Conservation (phyloP, 2,888 invertebrate species). For the Uloborus plumipes region DNA sequence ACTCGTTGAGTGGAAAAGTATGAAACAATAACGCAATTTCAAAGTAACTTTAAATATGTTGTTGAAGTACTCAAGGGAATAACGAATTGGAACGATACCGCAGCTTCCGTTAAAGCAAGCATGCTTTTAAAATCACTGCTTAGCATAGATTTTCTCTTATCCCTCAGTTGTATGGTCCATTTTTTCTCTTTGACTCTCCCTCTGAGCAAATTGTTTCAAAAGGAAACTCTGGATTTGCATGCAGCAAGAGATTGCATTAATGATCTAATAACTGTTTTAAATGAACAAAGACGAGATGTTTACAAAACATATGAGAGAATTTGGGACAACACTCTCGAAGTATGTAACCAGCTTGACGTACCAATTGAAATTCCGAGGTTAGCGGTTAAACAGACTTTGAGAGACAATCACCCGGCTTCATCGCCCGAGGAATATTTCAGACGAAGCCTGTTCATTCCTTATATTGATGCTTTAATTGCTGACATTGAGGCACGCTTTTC, state of each 20-base stretch:
- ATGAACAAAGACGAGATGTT: background rate
- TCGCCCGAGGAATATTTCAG: background rate
- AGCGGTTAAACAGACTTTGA: background rate
- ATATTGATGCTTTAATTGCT: background rate
- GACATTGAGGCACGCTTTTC: background rate
- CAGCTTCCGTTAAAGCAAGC: background rate
- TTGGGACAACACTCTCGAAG: background rate
- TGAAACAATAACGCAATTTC: background rate
- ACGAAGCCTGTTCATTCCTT: background rate
- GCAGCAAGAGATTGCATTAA: slow-evolving; percentile 2
- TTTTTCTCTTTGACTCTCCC: background rate
- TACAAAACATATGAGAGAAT: background rate
- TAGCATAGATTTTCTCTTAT: background rate
- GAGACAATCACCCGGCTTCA: background rate
- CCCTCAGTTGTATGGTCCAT: background rate
- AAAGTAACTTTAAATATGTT: background rate
- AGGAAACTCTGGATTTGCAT: background rate
- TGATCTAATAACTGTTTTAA: background rate
- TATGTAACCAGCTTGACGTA: background rate
- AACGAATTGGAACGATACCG: background rate
- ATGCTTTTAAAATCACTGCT: background rate
- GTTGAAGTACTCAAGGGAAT: background rate
- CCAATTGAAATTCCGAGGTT: background rate
- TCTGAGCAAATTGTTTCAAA: background rate
- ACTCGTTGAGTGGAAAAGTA: background rate